These are phyloP conservation scores for Seriola rivoliana DNA, from an alignment of 2,113 vertebrate genomes.

Conservation along the genomic window DNA sequence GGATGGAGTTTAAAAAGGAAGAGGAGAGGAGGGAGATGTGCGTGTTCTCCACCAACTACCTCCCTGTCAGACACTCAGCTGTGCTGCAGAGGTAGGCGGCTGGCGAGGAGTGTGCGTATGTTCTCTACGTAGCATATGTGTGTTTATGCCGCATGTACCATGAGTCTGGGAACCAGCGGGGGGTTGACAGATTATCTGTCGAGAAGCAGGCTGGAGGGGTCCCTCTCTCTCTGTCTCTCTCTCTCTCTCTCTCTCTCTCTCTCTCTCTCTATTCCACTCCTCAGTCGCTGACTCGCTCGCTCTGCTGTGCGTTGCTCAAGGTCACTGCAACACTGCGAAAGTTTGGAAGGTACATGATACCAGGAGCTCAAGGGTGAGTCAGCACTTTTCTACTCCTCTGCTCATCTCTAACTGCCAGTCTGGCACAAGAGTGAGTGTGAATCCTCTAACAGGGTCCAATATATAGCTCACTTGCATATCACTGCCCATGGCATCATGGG, in stretches of 20 bases:
- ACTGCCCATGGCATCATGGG: conserved; percentile 6
- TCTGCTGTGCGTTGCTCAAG: conserved; percentile 72
- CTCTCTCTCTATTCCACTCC: conserved; percentile 44
- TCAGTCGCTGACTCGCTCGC: conserved; percentile 57
- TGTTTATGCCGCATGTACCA: conserved; percentile 65
- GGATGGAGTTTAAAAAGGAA: conserved; percentile 63
- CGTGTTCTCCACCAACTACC: conserved; percentile 60
- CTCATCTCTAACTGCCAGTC: conserved; percentile 55
- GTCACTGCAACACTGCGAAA: conserved; percentile 81
- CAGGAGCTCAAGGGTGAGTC: conserved; percentile 73
- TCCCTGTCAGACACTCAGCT: conserved; percentile 68
- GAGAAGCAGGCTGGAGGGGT: conserved; percentile 75
- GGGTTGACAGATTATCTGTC: conserved; percentile 84
- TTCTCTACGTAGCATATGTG: conserved; percentile 17
- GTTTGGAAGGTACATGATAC: conserved; percentile 74
- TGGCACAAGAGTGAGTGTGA: conserved; percentile 55
- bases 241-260: conserved; percentile 51
- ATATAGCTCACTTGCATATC: conserved; percentile 21
- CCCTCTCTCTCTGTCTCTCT: conserved; percentile 60
- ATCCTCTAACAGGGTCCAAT: conserved; percentile 46
- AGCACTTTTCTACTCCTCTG: conserved; percentile 75
- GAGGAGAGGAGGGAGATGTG: conserved; percentile 61
- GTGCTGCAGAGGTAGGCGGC: conserved; percentile 63
- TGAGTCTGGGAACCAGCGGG: conserved; percentile 72
- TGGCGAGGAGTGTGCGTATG: conserved; percentile 52